phyloP scores from a whole-genome alignment of 2,113 vertebrate genomes.

The Syngnathoides biaculeatus region DNA sequence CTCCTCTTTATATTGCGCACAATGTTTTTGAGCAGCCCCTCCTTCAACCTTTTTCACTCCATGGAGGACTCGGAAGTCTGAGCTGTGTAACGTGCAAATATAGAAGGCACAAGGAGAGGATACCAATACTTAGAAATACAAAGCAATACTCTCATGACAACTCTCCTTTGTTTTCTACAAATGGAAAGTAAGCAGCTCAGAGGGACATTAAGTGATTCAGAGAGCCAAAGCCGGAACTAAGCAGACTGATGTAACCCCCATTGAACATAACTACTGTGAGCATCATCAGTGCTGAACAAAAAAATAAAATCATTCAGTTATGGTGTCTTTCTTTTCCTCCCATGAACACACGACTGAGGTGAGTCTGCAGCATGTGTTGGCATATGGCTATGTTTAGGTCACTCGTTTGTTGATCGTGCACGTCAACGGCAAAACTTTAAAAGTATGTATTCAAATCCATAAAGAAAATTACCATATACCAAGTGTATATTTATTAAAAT shows the following conservation, averaged over 20 bases:
- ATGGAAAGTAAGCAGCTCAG: conserved; percentile 60
- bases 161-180: conserved; percentile 62
- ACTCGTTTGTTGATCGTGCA: not conserved
- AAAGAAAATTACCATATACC: conserved; percentile 13
- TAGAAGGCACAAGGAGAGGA: conserved; percentile 76
- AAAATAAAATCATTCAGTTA: conserved; percentile 94
- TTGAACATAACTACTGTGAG: conserved; percentile 95
- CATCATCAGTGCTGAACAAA: conserved; percentile 87
- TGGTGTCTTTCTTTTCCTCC: conserved; percentile 39
- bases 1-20: conserved; percentile 73
- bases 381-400: not conserved
- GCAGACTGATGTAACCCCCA: conserved; percentile 83
- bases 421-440: no score
- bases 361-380: not conserved
- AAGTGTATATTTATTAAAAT: conserved; percentile 58
- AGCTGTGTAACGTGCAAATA: conserved; percentile 63
- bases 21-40: conserved; percentile 78
- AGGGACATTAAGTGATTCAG: conserved; percentile 49
- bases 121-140: conserved; percentile 76
- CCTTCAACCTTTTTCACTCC: conserved; percentile 79
- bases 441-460: not conserved
- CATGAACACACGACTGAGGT: not conserved
- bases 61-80: conserved; percentile 62
- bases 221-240: conserved; percentile 80
- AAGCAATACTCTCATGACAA: conserved; percentile 85